Base-by-base conservation (phyloP, 2,113 vertebrate species). In the Vidua macroura region DNA sequence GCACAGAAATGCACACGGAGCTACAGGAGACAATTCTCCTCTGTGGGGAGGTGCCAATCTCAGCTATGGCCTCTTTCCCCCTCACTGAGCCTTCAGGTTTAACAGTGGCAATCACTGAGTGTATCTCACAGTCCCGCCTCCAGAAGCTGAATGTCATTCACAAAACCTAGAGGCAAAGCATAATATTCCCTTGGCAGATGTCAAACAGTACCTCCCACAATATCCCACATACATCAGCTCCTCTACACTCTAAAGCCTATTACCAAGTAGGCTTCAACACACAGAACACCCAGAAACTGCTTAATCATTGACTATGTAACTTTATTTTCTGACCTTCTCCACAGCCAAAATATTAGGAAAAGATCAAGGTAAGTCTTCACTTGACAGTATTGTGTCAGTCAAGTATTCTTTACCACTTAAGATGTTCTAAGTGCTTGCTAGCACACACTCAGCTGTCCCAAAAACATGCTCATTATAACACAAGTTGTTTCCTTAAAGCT, bases 191-290 rank as follows among this genome's bases (percentile, higher is more conserved):
- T 79, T 33, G 2, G 87, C 91, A 97, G 74, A 95, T 96, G 95
- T 97, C 95, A 95, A 96, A 96, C 95, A 95, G 93, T 92, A 63
- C 93, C 96, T 96, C 95, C 96, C 75, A 97, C 94, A 87, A 73
- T 89, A 95, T 91, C 91, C 94, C 93, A 95, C 93, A 83, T 92
- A 85, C 14, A 84, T 86, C 86, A 96, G 89, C 73, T 94, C 56
- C 81, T 92, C 83, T 94, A 92, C 83, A 68, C 93, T 95, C 85
- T 37, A 64, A 75, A 95, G 77, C 69, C 83, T 91, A 53, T 89
- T 89, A 91, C 77, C 82, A 85, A 96, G 84, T 58, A 92, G 67
- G 67, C 28, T 96, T 55, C 84, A 95, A 83, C 58, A 95, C 81
- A 78, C 77, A 73, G 49, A 91, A 75, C 84, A 79, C 53, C 35